phyloP scores from a whole-genome alignment of 2,113 vertebrate species.

The Edolisoma coerulescens region DNA sequence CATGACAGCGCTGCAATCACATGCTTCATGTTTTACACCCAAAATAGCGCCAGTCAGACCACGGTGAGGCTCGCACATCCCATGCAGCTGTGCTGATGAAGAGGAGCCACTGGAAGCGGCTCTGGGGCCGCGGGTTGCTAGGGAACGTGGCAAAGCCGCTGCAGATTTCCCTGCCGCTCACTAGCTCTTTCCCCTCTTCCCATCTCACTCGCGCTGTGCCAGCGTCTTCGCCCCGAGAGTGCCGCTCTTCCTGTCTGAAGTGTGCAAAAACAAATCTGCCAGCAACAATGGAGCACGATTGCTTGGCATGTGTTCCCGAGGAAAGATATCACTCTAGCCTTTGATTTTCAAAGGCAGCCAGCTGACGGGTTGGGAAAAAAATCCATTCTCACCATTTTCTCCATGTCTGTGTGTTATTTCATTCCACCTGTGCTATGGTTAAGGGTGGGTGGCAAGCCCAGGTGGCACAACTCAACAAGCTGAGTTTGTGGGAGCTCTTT shows the following conservation, averaged over 20 bases:
- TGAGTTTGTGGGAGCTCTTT: neutral
- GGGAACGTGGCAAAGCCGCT: slow-evolving; percentile 4
- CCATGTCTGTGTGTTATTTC: neutral
- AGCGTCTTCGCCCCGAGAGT: neutral
- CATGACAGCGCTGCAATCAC: slow-evolving; percentile 45
- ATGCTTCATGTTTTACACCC: slow-evolving; percentile 16
- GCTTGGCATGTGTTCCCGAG: neutral
- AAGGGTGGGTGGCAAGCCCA: neutral
- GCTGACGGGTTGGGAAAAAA: neutral
- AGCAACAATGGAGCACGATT: neutral
- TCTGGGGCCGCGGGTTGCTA: slow-evolving; percentile 31
- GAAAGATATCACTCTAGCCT: neutral
- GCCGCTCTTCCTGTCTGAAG: neutral
- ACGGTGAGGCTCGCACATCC: neutral
- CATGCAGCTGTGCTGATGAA: slow-evolving; percentile 45
- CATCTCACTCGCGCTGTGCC: neutral
- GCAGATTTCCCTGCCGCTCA: neutral
- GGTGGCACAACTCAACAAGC: neutral
- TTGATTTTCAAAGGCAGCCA: slow-evolving; percentile 23
- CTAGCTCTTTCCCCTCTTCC: slow-evolving; percentile 20
- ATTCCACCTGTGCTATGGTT: neutral
- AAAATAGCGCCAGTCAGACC: slow-evolving; percentile 33
- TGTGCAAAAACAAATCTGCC: slow-evolving; percentile 20
- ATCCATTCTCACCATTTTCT: neutral
- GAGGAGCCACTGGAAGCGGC: neutral